These are phyloP conservation scores for Ryuthela nishihirai DNA, from an alignment of 2,888 invertebrate genomes.

Conservation along the genomic window DNA sequence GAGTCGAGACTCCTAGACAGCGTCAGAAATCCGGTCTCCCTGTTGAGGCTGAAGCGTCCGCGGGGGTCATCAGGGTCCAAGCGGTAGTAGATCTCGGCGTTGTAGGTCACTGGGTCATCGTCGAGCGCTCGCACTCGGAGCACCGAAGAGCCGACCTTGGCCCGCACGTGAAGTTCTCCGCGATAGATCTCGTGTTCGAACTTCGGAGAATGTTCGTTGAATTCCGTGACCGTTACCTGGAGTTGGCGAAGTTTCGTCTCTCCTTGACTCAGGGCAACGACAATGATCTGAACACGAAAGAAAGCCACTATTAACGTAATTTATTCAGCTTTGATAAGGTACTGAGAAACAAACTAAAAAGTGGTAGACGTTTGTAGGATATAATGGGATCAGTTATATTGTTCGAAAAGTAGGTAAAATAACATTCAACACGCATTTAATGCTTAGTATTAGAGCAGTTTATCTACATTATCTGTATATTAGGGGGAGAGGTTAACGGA, in stretches of 20 bases:
- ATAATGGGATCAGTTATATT: no score
- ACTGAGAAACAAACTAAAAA: no score
- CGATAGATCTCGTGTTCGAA: slow-evolving; percentile 36
- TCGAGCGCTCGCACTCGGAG: slow-evolving; percentile 34
- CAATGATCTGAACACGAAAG: slow-evolving; percentile 28
- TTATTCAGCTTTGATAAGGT: no score
- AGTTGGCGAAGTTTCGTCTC: slow-evolving; percentile 32
- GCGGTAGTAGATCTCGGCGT: slow-evolving; percentile 33
- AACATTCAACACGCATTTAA: no score
- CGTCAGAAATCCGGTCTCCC: slow-evolving; percentile 24
- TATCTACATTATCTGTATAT: no score
- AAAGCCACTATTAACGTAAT: no score
- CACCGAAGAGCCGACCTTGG: slow-evolving; percentile 24
- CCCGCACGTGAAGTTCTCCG: slow-evolving; percentile 26
- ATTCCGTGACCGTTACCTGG: slow-evolving; percentile 33
- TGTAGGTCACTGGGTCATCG: slow-evolving; percentile 36
- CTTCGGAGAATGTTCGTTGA: slow-evolving; percentile 32
- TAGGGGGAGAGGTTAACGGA: no score
- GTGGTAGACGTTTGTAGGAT: no score
- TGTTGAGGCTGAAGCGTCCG: slow-evolving; percentile 29
- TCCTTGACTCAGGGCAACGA: slow-evolving; percentile 38
- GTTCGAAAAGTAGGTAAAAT: no score
- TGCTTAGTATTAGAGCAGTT: no score
- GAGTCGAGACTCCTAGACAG: slow-evolving; percentile 21
- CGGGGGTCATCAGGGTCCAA: slow-evolving; percentile 27